phyloP scores from a whole-genome alignment of 1,140 invertebrate genomes.

The Conopomorpha cramerella region DNA sequence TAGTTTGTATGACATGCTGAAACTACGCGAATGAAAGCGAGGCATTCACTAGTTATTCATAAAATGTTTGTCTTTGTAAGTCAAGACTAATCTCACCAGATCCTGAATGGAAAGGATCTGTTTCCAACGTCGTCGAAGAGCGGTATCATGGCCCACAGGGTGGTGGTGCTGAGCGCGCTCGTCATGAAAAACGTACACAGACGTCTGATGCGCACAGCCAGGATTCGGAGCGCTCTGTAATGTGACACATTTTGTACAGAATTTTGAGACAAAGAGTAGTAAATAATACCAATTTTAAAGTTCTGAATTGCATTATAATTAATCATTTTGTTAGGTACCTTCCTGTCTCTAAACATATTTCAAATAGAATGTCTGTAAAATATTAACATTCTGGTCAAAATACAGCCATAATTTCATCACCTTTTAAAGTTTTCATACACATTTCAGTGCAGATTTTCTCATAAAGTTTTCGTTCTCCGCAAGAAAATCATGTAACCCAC shows the following conservation, averaged over 20 bases:
- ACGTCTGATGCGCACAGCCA: conserved; percentile 19
- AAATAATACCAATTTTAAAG: not conserved
- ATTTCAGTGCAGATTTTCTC: not conserved
- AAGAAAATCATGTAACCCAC: not conserved
- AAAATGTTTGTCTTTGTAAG: not conserved
- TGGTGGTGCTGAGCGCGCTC: conserved; percentile 24
- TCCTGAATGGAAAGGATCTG: conserved; percentile 32
- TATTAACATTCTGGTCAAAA: not conserved
- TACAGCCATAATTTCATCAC: not conserved
- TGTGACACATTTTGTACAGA: not conserved
- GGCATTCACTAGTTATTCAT: too few relatives aligned
- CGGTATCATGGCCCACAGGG: conserved; percentile 33
- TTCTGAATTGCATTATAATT: not conserved
- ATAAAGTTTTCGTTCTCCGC: not conserved
- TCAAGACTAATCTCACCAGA: conserved; percentile 22
- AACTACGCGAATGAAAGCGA: too few relatives aligned
- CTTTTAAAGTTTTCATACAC: not conserved
- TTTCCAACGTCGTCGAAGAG: conserved; percentile 21
- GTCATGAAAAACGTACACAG: conserved; percentile 27
- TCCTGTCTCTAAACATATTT: too few relatives aligned
- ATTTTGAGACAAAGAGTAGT: not conserved
- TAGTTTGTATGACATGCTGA: too few relatives aligned
- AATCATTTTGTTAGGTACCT: too few relatives aligned
- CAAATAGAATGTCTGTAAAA: not conserved
- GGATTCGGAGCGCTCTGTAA: conserved; percentile 18